A percentile compares a stretch with the other conserved stretches of the same genome.
These are phyloP conservation scores for Epinephelus malabaricus DNA, from an alignment of 2,797 vertebrate species.

Conservation along the genomic window DNA sequence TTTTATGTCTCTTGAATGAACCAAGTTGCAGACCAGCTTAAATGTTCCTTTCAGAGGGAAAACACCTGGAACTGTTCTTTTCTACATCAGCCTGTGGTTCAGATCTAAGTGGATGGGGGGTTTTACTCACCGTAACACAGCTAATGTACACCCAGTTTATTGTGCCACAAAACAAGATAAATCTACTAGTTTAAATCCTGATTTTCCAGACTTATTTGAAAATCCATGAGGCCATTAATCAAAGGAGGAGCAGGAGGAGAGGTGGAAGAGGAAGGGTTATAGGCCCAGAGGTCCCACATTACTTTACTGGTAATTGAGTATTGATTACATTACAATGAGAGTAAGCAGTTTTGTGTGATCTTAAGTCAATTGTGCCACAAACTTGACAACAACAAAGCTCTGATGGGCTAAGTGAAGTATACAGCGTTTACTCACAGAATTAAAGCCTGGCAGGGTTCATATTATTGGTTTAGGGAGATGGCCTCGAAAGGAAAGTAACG, in stretches of 20 bases:
- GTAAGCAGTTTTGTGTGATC: conserved; percentile 78
- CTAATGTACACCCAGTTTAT: conserved; percentile 2
- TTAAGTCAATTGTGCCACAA: conserved; percentile 75
- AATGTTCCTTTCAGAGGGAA: neutral
- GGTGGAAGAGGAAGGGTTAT: conserved; percentile 57
- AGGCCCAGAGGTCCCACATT: conserved; percentile 66
- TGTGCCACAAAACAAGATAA: conserved; percentile 42
- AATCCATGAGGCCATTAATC: conserved; percentile 73
- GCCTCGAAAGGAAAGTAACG: conserved; percentile 46
- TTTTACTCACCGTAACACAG: neutral
- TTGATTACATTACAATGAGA: conserved; percentile 81
- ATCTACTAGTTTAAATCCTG: conserved; percentile 49
- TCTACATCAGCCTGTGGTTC: neutral
- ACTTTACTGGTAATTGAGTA: conserved; percentile 81
- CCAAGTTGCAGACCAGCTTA: neutral
- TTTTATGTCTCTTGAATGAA: neutral
- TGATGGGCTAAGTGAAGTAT: conserved; percentile 59
- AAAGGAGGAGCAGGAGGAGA: conserved; percentile 45
- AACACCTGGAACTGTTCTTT: neutral
- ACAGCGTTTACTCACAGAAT: conserved; percentile 59
- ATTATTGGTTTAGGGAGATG: conserved; percentile 44
- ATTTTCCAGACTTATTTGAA: conserved; percentile 66
- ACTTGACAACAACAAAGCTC: conserved; percentile 57
- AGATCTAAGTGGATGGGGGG: neutral
- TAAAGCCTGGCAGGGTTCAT: conserved; percentile 46